Evolutionary conservation across 2,113 vertebrate species (phyloP).

Genomic region (Cryptotis parvus): DNA sequence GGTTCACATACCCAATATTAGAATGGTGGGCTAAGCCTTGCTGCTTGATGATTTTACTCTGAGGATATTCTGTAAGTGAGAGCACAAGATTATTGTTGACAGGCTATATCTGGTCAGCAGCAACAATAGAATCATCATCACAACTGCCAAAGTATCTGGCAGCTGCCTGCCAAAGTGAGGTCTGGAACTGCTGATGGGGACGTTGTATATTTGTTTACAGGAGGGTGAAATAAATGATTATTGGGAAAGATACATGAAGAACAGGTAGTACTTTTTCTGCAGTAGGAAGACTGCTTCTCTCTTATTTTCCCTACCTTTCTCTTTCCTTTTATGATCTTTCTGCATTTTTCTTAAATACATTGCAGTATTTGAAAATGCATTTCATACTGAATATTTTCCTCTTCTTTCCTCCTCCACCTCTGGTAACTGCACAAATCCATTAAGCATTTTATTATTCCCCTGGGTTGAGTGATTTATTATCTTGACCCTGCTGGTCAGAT

Average conservation of each 20-base stretch:
- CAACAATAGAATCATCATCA: background rate
- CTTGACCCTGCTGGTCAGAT: conserved; percentile 69
- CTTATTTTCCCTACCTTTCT: background rate
- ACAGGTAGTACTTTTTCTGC: conserved; percentile 5
- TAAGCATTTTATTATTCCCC: conserved; percentile 70
- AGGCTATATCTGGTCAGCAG: background rate
- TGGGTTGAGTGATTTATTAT: conserved; percentile 77
- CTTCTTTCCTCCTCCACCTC: background rate
- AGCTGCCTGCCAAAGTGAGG: background rate
- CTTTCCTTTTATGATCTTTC: background rate
- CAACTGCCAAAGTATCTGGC: background rate
- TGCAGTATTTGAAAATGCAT: conserved; percentile 30
- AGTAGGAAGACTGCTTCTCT: background rate
- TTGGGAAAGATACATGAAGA: background rate
- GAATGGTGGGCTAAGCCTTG: background rate
- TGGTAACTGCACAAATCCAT: conserved; percentile 60
- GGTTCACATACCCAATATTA: background rate
- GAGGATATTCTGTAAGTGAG: background rate
- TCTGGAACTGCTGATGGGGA: background rate
- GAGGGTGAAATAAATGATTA: no score
- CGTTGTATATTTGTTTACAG: background rate
- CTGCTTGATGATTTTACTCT: background rate
- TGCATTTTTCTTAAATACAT: conserved; percentile 1
- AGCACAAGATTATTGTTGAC: background rate
- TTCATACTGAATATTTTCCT: conserved; percentile 40